phyloP scores from a whole-genome alignment of 1,140 invertebrate genomes.

The Rhyzopertha dominica region DNA sequence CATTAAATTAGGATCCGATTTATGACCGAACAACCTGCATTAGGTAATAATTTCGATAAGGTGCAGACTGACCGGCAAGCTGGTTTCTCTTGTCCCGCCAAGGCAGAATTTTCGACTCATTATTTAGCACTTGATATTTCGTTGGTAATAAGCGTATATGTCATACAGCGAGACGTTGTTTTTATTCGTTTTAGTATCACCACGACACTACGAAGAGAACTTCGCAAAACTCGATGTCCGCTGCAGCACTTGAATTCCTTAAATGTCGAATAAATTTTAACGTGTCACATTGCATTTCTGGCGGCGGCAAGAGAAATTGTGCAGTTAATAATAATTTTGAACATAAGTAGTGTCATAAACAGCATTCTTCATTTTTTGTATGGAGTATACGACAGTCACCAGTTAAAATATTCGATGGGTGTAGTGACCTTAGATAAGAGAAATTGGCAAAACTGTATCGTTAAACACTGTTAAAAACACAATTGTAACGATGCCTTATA shows the following conservation, averaged over 20 bases:
- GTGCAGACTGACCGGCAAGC: slow-evolving; percentile 1
- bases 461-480: too few relatives aligned
- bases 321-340: too few relatives aligned
- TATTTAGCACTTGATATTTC: slow-evolving; percentile 24
- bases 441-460: too few relatives aligned
- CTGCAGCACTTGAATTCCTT: slow-evolving; percentile 13
- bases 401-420: too few relatives aligned
- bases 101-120: slow-evolving; percentile 5
- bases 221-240: slow-evolving; percentile 12
- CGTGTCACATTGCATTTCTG: too few relatives aligned
- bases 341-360: too few relatives aligned
- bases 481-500: too few relatives aligned
- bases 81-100: slow-evolving; percentile 4
- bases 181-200: slow-evolving; percentile 9
- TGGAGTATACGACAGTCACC: too few relatives aligned
- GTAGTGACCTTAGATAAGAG: too few relatives aligned
- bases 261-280: slow-evolving; percentile 11
- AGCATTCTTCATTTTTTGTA: too few relatives aligned
- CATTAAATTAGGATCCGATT: slow-evolving; percentile 30
- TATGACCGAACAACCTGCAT: slow-evolving; percentile 26
- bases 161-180: slow-evolving; percentile 10
- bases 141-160: slow-evolving; percentile 17
- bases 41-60: slow-evolving; percentile 19
- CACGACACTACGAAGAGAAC: slow-evolving; percentile 7
- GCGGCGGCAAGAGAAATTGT: too few relatives aligned